Evolutionary conservation across 2,797 vertebrate species (phyloP), one percentile per base, ranked within the genome.

Genomic region (Micromesistius poutassou): DNA sequence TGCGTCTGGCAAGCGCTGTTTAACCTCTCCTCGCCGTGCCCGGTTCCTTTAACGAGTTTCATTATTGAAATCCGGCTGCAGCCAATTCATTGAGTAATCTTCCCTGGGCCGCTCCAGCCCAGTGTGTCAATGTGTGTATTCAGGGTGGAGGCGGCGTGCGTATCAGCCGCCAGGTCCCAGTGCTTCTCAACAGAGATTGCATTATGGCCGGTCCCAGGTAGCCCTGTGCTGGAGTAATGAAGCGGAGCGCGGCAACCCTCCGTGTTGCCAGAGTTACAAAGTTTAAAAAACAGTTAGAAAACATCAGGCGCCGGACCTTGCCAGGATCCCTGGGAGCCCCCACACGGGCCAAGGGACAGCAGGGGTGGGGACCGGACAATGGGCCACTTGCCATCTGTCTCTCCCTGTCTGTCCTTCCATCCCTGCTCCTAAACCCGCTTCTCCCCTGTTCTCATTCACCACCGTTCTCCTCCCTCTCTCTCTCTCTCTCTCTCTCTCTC

Each of bases 221-320:
- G 82, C 72, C 77, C 81, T 85, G 87, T 86, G 83, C 86, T 77
- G 80, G 79, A 80, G 81, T 87, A 88, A 84, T 87, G 85, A 85
- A 90, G 86, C 84, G 79, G 87, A 88, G 91, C 85, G 85, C 87
- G 76, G 79, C n/a, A n/a, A 79, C 84, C 5, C 74, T 66, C 80
- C 85, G 84, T 81, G 80, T 86, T 81, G 79, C 85, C 77, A 16
- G 79, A 81, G 79, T 82, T 30, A 6, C 10, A 71, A 12, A 8
- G 28, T 31, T 13, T 14, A 10, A 42, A 14, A 42, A 36, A 36
- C 35, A 7, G 35, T 36, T 36, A 3, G 35, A 36, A 36, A 36
- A 36, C 33, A 40, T 42, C 40, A 14, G 86, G 86, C 87, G 84
- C 38, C 82, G 80, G 55, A 77, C 68, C 74, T 70, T 76, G 71